These are phyloP conservation scores for Phoeniculus purpureus DNA, from an alignment of 2,797 vertebrate species.

Conservation along the genomic window DNA sequence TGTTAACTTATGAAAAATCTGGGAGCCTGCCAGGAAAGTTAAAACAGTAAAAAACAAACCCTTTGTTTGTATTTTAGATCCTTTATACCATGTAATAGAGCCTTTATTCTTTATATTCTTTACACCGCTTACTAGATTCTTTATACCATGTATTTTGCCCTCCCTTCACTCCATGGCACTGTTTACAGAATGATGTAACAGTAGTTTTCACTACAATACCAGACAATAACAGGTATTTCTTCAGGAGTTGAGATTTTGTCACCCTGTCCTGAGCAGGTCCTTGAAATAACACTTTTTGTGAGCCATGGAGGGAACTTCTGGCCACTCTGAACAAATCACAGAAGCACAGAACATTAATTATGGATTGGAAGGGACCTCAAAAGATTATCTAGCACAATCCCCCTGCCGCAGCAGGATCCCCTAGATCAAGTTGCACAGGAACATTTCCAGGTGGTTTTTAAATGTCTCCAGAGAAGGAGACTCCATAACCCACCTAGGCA, in stretches of 20 bases:
- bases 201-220: background rate
- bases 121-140: background rate
- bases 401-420: too few relatives aligned
- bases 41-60: background rate
- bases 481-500: too few relatives aligned
- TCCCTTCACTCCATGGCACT: background rate
- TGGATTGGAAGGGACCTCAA: too few relatives aligned
- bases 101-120: background rate
- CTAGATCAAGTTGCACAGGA: too few relatives aligned
- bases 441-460: too few relatives aligned
- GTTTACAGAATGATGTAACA: background rate
- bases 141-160: background rate
- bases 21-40: background rate
- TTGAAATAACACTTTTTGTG: too few relatives aligned
- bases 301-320: too few relatives aligned
- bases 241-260: background rate
- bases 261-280: background rate
- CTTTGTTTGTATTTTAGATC: too few relatives aligned
- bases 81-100: background rate
- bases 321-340: too few relatives aligned
- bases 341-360: too few relatives aligned
- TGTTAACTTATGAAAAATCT: background rate
- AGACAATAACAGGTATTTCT: background rate
- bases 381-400: too few relatives aligned
- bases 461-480: too few relatives aligned